These are phyloP conservation scores for Todiramphus chloris DNA, from an alignment of 2,113 vertebrate species.

Conservation along the genomic window DNA sequence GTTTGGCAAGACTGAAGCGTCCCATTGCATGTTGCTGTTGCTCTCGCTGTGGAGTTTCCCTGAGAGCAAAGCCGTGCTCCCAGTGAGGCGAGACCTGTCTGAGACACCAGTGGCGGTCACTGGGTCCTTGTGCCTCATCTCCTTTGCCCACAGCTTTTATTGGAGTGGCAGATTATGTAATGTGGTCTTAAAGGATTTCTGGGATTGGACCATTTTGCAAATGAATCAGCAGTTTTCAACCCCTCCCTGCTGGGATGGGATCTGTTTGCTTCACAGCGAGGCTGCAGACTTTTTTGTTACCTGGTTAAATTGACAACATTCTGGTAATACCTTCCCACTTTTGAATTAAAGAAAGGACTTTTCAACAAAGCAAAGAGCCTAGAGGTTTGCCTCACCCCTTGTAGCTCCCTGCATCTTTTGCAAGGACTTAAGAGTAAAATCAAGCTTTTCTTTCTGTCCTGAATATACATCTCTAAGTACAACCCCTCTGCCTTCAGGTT, in stretches of 20 bases:
- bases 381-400: neutral
- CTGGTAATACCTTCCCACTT: neutral
- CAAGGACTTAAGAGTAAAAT: neutral
- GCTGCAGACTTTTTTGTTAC: neutral
- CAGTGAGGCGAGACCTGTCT: neutral
- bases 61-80: neutral
- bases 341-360: neutral
- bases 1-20: neutral
- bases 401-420: neutral
- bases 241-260: conserved; percentile 43
- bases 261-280: conserved; percentile 45
- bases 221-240: conserved; percentile 58
- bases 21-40: rapidly evolving
- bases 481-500: neutral
- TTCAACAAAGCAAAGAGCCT: neutral
- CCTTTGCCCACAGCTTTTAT: neutral
- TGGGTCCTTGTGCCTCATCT: neutral
- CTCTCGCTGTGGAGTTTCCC: neutral
- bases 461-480: neutral
- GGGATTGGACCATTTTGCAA: neutral
- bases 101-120: rapidly evolving
- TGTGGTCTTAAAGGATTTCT: neutral
- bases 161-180: neutral
- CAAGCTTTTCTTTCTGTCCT: neutral
- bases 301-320: neutral